Evolutionary conservation across 2,888 invertebrate genomes (phyloP), one percentile per base, ranked within the genome.

Genomic region (Lithophane ornitopus): DNA sequence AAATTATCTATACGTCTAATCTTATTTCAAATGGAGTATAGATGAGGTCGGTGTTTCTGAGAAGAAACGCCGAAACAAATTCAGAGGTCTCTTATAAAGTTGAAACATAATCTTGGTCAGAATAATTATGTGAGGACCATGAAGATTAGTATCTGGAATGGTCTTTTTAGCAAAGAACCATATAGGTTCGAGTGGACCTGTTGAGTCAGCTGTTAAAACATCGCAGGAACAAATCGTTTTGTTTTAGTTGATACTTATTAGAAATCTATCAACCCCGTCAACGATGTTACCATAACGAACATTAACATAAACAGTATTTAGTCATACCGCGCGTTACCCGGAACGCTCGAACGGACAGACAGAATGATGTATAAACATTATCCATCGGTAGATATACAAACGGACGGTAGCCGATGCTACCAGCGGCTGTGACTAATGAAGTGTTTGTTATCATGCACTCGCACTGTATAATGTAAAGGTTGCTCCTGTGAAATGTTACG

Each of bases 301-400:
- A 41, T 12, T 59, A 68, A 63, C 9, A 77, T 73, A 81, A 83
- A 78, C 84, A 78, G 7, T 56, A 34, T 9, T 70, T 54, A 68
- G 62, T 76, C 61, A 76, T 68, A 62, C n/a, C 26, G 2, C 58
- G 7, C 12, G 22, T 72, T 83, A 68, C 72, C 28, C 8, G 73
- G 69, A 82, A 85, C 83, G 72, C 70, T 85, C 34, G 11, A 2
- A 11, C 6, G 12, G 65, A 72, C 76, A 66, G 75, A 82, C 85
- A 73, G 70, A 34, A 34, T 34, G 34, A 76, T 78, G 72, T 80
- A 78, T 76, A 85, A 85, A 85, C 77, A 85, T 39, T 73, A 74
- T 41, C 58, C 34, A 52, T 66, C 49, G 12, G 52, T 73, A 67
- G 49, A 74, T 80, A 69, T 68, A 80, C 70, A 70, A 71, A 74